phyloP scores from a whole-genome alignment of 2,797 vertebrate genomes.

The Falco columbarius region DNA sequence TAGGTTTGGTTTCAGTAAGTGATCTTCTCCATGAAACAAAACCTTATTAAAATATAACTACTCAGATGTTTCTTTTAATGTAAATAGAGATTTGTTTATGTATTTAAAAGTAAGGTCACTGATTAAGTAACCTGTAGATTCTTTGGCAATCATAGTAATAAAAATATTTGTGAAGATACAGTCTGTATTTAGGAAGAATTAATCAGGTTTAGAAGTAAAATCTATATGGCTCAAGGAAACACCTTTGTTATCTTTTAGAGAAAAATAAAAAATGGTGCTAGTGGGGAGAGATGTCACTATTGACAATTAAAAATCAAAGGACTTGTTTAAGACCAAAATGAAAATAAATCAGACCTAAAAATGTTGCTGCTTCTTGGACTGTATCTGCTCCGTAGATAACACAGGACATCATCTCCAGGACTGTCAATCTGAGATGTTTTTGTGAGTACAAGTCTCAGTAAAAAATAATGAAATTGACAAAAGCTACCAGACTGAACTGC shows the following conservation, averaged over 20 bases:
- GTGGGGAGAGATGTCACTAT: not conserved
- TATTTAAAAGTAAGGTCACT: not conserved
- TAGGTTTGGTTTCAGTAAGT: not conserved
- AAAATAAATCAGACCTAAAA: slow-evolving; percentile 29
- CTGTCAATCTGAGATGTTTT: slow-evolving; percentile 18
- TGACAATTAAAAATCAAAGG: slow-evolving; percentile 8
- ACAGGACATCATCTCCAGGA: not conserved
- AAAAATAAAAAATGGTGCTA: slow-evolving; percentile 1
- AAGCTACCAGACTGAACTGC: not conserved
- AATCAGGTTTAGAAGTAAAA: slow-evolving; percentile 47
- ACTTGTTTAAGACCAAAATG: slow-evolving; percentile 3
- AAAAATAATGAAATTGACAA: slow-evolving; percentile 18
- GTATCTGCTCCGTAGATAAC: not conserved
- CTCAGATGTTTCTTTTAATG: not conserved
- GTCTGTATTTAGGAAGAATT: slow-evolving; percentile 1
- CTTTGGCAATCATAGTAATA: not conserved
- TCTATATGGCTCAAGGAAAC: not conserved
- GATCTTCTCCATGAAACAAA: not conserved
- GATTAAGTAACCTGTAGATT: slow-evolving; percentile 1
- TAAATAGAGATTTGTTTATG: not conserved
- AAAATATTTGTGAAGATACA: not conserved
- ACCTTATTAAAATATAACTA: not conserved
- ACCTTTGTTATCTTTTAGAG: not conserved
- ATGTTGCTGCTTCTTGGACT: not conserved
- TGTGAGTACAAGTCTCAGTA: not conserved